Percentiles rank a stretch among this genome's conserved stretches.
Conservation (phyloP, 2,797 vertebrate species). For the Sarcophilus harrisii region DNA sequence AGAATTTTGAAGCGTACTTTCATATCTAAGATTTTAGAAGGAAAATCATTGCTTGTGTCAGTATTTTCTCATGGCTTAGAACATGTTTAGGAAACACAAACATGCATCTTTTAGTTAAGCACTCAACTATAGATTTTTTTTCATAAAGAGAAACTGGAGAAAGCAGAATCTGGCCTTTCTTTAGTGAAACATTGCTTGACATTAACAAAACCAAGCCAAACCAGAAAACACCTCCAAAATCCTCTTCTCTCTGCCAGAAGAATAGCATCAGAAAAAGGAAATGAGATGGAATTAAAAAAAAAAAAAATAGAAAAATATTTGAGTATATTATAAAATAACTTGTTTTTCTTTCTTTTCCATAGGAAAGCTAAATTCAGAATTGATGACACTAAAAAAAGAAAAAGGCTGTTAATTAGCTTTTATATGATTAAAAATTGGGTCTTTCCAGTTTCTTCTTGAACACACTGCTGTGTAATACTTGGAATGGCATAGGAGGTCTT, state of each 20-base stretch:
- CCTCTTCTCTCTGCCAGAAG: not conserved
- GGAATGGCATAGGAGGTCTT: not conserved
- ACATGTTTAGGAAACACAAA: not conserved
- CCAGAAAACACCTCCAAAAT: constrained; percentile 31
- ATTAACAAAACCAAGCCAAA: constrained; percentile 36
- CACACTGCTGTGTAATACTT: not conserved
- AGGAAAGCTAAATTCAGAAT: not conserved
- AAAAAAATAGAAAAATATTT: constrained; percentile 39
- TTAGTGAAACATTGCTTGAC: constrained; percentile 15
- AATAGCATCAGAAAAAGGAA: constrained; percentile 51
- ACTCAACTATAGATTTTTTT: constrained; percentile 44
- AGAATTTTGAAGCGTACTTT: not conserved
- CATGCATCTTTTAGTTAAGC: constrained; percentile 7
- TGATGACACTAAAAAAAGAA: constrained; percentile 7
- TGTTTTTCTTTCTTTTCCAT: not conserved
- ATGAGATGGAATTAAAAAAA: constrained; percentile 16
- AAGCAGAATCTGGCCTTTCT: constrained; percentile 38
- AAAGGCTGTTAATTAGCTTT: constrained; percentile 30
- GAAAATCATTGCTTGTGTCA: not conserved
- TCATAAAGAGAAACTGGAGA: constrained; percentile 30
- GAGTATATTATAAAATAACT: not conserved
- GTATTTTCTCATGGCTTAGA: not conserved
- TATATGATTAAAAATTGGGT: constrained; percentile 37
- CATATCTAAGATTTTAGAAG: not conserved
- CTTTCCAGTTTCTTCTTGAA: constrained; percentile 20